Base-by-base conservation (phyloP, 1,140 invertebrate species). In the Andricus grossulariae region DNA sequence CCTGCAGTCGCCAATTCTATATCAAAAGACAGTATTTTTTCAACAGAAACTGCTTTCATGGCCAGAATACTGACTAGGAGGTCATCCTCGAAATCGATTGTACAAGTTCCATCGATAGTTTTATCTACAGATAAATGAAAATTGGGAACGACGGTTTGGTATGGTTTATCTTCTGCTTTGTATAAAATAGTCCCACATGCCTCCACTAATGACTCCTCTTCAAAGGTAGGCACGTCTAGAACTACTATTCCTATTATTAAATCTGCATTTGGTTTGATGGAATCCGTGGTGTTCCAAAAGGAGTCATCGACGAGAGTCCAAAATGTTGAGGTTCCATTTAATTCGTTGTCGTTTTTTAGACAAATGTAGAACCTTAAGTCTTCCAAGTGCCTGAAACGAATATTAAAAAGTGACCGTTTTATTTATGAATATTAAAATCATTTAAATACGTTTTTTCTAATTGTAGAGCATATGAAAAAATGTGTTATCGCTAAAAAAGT, bases 211-310 rank as follows among this genome's bases (percentile, higher is more conserved):
- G 82, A 2, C 1, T 78, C 19, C 0, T 80, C 51, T 10, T 84
- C 73, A 21, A 91, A 92, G 16, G 50, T 74, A 0, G 90, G 90
- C 15, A 91, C 45, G 77, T 90, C 84, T 0, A 92, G 72, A 7
- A 84, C 85, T 0, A 85, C 73, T 0, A 83, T 88, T 0, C 86
- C 90, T 2, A 85, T 74, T 0, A 87, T 55, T 10, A 85, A 54
- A 39, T 84, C 50, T 13, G 39, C 45, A 0, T 78, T 52, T 0
- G 82, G 21, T 0, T 76, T n/a, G 49, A 90, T 83, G 15, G 78
- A 57, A 0, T 82, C 55, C 8, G 81, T 84, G 11, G 39, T 83
- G 13, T 75, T 80, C 83, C 82, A 87, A 4, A 81, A 78, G 3
- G 75, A 81, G 2, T 82, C 75, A 7, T 87, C 76, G 2, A 60